A percentile compares a stretch with the other conserved stretches of the same genome.
These are phyloP conservation scores for Parambassis ranga DNA, from an alignment of 2,797 vertebrate species.

Conservation along the genomic window DNA sequence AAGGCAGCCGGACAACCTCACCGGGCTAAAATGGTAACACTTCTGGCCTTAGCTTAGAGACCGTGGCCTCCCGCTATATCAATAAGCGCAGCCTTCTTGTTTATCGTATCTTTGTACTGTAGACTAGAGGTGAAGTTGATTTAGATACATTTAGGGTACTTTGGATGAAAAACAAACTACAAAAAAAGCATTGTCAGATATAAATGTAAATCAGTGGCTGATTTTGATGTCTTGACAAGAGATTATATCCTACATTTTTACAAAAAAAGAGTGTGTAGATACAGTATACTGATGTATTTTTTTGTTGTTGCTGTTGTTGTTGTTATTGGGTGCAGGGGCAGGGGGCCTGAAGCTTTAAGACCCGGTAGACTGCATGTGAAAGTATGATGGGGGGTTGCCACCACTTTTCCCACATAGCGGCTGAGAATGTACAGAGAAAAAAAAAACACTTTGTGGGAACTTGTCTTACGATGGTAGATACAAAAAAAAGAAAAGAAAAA, in stretches of 20 bases:
- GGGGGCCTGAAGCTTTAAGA: slow-evolving; percentile 66
- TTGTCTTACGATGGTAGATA: slow-evolving; percentile 66
- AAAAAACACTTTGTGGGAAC: slow-evolving; percentile 57
- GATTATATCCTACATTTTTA: slow-evolving; percentile 60
- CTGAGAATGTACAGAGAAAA: slow-evolving; percentile 73
- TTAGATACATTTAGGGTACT: slow-evolving; percentile 72
- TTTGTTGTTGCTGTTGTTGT: too few relatives aligned
- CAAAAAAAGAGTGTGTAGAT: slow-evolving; percentile 60
- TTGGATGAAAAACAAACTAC: slow-evolving; percentile 15
- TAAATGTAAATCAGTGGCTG: slow-evolving; percentile 72
- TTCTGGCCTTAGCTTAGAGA: slow-evolving; percentile 62
- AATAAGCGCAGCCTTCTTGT: slow-evolving; percentile 65
- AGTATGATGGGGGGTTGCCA: slow-evolving; percentile 43
- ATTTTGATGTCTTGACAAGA: slow-evolving; percentile 66
- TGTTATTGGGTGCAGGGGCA: slow-evolving; percentile 45
- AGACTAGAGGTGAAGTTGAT: slow-evolving; percentile 71
- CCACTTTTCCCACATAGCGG: slow-evolving; percentile 54
- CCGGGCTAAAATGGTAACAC: slow-evolving; percentile 19
- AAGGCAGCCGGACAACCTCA: slow-evolving; percentile 25
- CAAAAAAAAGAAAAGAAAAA: too few relatives aligned
- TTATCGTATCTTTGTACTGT: slow-evolving; percentile 75
- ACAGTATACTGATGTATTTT: slow-evolving; percentile 31
- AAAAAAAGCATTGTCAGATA: slow-evolving; percentile 53
- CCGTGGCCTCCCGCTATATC: slow-evolving; percentile 65
- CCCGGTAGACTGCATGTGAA: slow-evolving; percentile 59